Base-by-base conservation (phyloP, 2,888 invertebrate species). In the Drosophila anomalata region DNA sequence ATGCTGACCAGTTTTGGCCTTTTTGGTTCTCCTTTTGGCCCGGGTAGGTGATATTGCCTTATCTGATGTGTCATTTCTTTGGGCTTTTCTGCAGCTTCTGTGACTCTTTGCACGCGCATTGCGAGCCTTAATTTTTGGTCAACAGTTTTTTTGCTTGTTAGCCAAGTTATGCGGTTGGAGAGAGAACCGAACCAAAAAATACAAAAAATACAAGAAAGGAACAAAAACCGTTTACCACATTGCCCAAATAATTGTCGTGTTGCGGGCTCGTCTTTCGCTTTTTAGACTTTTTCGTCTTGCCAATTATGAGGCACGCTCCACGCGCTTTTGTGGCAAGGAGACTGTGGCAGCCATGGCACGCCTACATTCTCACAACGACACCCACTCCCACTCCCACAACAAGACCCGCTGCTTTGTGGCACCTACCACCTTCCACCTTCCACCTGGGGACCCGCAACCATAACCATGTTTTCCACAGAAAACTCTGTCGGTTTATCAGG, bases 1-100 rank as follows among this genome's bases (percentile, higher is more conserved):
- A 20, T 8, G 0, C 6, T 41, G 29, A 50, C 70, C 41, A 20
- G 41, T 47, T 39, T 48, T 51, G 24, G 46, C 42, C 52, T 33
- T 55, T 26, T 66, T 55, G 56, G 11, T 6, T 41, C 12, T 44
- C 68, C 71, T 77, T 79, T 75, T 73, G 77, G 65, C 31, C 76
- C 65, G 52, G 84, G 80, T 87, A 87, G 90, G 90, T 90, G 90
- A 89, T 90, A 88, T 89, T 89, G 86, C 88, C 88, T 90, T 90
- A 90, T 90, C 90, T 84, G 90, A 89, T 90, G 90, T 90, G 90
- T 90, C 90, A 90, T 88, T 87, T 89, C 79, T 77, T 73, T 77
- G 77, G 77, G 65, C 55, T 65, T 48, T 26, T 17, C 39, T 48
- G 47, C 86, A 76, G 87, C 88, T 85, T 84, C 83, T 88, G 89